Evolutionary conservation across 2,888 invertebrate genomes (phyloP).

Genomic region (Tricholauxania praeusta): DNA sequence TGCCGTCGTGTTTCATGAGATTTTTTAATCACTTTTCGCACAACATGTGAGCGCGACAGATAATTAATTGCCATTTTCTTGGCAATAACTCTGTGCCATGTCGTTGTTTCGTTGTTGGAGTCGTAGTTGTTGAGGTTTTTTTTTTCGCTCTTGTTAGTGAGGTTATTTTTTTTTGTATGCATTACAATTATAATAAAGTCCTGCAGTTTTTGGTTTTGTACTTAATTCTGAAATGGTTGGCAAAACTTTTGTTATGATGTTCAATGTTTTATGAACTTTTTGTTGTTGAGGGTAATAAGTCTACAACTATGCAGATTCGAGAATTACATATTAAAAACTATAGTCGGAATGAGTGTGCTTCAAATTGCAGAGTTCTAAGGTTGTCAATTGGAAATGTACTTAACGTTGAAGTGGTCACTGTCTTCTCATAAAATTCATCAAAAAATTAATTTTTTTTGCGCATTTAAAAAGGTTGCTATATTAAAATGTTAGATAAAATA

Average conservation of each 20-base stretch:
- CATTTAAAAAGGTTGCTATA: too few relatives aligned
- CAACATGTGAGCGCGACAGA: constrained; percentile 23
- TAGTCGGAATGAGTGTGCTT: too few relatives aligned
- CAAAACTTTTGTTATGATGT: too few relatives aligned
- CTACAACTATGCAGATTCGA: too few relatives aligned
- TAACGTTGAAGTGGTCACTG: too few relatives aligned
- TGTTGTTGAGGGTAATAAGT: neutral
- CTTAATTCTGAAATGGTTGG: too few relatives aligned
- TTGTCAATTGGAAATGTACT: too few relatives aligned
- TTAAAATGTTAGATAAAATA: too few relatives aligned
- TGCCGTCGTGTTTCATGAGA: constrained; percentile 14
- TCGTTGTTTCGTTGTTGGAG: neutral
- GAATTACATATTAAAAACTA: too few relatives aligned
- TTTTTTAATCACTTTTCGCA: constrained; percentile 25
- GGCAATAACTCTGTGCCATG: constrained; percentile 12
- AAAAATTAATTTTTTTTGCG: too few relatives aligned
- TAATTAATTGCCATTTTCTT: constrained; percentile 29
- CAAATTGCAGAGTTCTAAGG: too few relatives aligned
- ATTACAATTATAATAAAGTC: neutral
- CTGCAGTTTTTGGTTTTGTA: neutral
- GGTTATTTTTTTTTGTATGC: neutral
- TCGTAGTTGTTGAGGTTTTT: neutral
- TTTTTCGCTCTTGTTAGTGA: neutral
- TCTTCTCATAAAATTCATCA: too few relatives aligned
- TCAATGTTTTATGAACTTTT: constrained; percentile 2